Evolutionary conservation across 2,888 invertebrate species (phyloP).

Genomic region (Toxonevra muliebris): DNA sequence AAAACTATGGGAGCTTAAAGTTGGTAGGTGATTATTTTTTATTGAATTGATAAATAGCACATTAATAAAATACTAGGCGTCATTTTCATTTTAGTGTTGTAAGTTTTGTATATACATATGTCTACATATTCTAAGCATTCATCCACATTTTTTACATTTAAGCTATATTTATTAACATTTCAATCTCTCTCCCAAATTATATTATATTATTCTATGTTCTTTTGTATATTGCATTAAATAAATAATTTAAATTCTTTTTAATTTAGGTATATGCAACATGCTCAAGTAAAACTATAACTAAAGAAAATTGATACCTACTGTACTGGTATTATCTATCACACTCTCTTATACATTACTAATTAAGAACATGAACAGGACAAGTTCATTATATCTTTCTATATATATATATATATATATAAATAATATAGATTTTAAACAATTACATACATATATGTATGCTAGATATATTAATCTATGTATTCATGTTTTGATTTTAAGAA

Average conservation of each 20-base stretch:
- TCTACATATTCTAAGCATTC: too few relatives aligned
- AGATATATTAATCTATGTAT: neutral
- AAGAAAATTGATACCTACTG: constrained; percentile 11
- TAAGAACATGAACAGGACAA: constrained; percentile 16
- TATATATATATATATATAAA: neutral
- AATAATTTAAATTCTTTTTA: constrained; percentile 51
- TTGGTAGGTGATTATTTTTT: too few relatives aligned
- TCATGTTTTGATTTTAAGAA: too few relatives aligned
- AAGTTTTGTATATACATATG: too few relatives aligned
- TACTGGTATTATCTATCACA: constrained; percentile 25
- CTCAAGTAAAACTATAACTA: constrained; percentile 29
- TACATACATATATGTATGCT: constrained; percentile 13
- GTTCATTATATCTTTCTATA: neutral
- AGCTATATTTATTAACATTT: neutral
- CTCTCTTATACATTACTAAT: constrained; percentile 14
- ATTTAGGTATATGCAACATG: constrained; percentile 56
- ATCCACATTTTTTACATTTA: too few relatives aligned
- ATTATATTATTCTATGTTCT: constrained; percentile 3
- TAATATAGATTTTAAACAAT: neutral
- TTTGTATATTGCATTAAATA: neutral
- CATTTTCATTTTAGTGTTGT: too few relatives aligned
- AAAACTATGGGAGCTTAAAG: too few relatives aligned
- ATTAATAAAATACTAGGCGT: too few relatives aligned
- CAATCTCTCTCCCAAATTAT: neutral
- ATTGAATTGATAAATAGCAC: neutral